Evolutionary conservation across 2,888 invertebrate genomes (phyloP), one percentile per base, ranked within the genome.

Genomic region (Phyto melanocephala): DNA sequence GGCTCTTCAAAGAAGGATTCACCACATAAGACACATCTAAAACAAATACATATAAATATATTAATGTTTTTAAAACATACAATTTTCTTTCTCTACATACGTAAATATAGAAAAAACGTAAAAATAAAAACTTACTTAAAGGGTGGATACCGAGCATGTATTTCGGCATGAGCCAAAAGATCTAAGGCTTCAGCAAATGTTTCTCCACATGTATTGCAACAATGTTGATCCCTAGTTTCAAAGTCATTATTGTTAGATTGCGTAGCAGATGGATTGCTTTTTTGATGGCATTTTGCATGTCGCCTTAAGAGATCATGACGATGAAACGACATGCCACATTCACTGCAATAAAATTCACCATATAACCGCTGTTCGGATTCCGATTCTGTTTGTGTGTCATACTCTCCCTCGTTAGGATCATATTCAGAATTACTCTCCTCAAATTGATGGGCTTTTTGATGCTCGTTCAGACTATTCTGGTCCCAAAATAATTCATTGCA

Each of bases 401-500:
- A 81, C 58, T 92, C 92, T 1, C 87, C 89, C 7, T 90, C 88
- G 5, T 87, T 88, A 0, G 91, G 91, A 80, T 91, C 91, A 74
- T 91, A 91, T 81, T 91, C 91, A 0, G 91, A 91, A 65, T 91
- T 91, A 71, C 91, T 91, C 24, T 90, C 91, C 81, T 91, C 91
- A 50, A 93, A 93, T 85, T 94, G 94, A 86, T 94, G 94, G 0
- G 91, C 89, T 65, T 93, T 92, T 35, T 93, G 92, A 86, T 95
- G 95, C 60, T 94, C 94, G 47, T 93, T 92, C 85, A 94, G 90
- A 33, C 92, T 90, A 28, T 90, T 91, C 3, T 92, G 89, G 86
- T 94, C 94, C 95, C 95, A 96, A 89, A 96, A 96, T 93, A 96
- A 94, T 90, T 96, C 96, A 80, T 95, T 95, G 88, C 96, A 96